A percentile compares a stretch with the other conserved stretches of the same genome.
Evolutionary conservation across 30 jellyfish, hydroid and myxozoan species (phyloP).

Genomic region (Mastigias papua): DNA sequence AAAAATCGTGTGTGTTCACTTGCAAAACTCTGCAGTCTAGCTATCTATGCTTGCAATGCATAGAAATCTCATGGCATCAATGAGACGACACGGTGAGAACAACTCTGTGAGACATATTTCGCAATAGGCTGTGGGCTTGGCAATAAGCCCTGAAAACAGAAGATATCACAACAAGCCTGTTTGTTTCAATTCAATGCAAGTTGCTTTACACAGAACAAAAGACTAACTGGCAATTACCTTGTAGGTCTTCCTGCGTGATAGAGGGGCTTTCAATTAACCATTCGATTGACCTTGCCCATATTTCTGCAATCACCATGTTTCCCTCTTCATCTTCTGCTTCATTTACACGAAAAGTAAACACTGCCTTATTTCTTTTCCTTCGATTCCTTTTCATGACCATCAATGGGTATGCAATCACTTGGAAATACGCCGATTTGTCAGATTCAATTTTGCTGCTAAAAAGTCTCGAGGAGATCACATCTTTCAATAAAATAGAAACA

Average conservation of each 20-base stretch:
- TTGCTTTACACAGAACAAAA: no score
- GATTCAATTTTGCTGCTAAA: constrained; percentile 61
- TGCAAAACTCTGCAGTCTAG: no score
- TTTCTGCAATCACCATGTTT: constrained; percentile 74
- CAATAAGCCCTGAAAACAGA: no score
- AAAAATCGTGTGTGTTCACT: no score
- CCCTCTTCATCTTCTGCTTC: constrained; percentile 74
- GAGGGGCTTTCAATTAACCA: constrained; percentile 81
- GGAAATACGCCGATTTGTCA: constrained; percentile 72
- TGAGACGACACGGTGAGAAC: no score
- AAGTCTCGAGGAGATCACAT: constrained; percentile 75
- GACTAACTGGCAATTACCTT: constrained; percentile 34
- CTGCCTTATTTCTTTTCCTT: constrained; percentile 39
- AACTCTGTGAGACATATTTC: no score
- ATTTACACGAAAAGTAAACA: constrained; percentile 75
- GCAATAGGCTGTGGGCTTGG: no score
- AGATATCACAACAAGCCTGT: no score
- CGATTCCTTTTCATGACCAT: constrained; percentile 38
- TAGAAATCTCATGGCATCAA: no score
- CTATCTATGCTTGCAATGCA: no score
- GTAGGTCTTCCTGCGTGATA: constrained; percentile 53
- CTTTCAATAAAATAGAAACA: constrained; percentile 71
- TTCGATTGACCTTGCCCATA: constrained; percentile 88
- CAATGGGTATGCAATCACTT: constrained; percentile 66
- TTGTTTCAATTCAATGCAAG: not conserved